A percentile compares a stretch with the other conserved stretches of the same genome.
phyloP scores from a whole-genome alignment of 2,113 vertebrate genomes.

The Progne subis region DNA sequence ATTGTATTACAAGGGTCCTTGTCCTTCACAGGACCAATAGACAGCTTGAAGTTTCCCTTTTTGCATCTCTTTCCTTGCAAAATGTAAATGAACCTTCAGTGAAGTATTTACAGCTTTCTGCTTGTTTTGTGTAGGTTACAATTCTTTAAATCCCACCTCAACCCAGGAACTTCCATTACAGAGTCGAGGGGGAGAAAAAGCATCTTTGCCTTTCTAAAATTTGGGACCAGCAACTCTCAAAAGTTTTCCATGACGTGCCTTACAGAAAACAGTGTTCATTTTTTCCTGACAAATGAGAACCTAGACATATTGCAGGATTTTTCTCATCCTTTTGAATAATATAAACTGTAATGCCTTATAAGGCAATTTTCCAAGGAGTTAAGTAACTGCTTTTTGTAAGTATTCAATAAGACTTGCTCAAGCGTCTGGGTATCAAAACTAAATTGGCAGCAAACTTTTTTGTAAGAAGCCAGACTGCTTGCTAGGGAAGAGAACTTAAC shows the following conservation, averaged over 20 bases:
- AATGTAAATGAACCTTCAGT: background rate
- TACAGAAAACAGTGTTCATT: background rate
- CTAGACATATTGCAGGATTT: background rate
- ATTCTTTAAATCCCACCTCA: background rate
- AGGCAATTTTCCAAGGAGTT: background rate
- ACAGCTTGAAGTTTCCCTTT: background rate
- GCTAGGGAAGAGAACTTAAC: background rate
- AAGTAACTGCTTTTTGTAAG: background rate
- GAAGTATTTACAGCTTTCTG: background rate
- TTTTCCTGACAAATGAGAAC: background rate
- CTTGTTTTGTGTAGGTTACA: background rate
- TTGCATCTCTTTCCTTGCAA: background rate
- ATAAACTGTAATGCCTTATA: background rate
- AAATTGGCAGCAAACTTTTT: background rate
- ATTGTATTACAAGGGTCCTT: background rate
- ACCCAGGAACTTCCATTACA: background rate
- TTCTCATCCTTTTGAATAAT: background rate
- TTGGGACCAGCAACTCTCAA: background rate
- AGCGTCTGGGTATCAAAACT: background rate
- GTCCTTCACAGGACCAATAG: background rate
- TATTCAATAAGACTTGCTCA: background rate
- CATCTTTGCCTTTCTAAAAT: background rate
- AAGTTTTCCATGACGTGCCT: background rate
- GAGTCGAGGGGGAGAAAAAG: background rate
- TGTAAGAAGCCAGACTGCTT: background rate